Base-by-base conservation (phyloP, 2,797 vertebrate genomes). In the Galaxias olidus region DNA sequence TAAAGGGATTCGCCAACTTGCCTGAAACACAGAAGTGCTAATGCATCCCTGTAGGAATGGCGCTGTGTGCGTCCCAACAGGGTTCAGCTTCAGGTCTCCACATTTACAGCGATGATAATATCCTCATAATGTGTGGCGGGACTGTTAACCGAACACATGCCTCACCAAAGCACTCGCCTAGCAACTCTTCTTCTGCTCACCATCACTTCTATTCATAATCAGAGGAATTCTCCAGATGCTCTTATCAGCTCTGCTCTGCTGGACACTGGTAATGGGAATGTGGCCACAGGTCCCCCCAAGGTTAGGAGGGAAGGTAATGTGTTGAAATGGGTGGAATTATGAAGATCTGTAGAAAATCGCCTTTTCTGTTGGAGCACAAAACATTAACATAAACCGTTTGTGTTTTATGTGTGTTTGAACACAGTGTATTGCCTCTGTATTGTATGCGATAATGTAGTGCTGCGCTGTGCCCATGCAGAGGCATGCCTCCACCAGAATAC, bases 401-500 rank as follows among this genome's bases (percentile, higher is more conserved):
- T 56, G 59, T 66, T 30, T 30, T 6, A 56, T 62, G 44, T 56
- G 50, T 51, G 45, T 56, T 44, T 55, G 5, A 42, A 54, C 18
- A 51, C 70, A 44, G 47, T 44, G 10, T n/a, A 10, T 18, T 30
- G 52, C 19, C 42, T 45, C 11, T 53, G 43, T 66, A 65, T 73
- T 81, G 53, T 69, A 65, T 77, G 74, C 82, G 81, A 77, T 83
- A 81, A 77, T 75, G 68, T 58, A 41, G 61, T 61, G 73, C 79
- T 82, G 73, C 76, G 74, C 81, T 80, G 44, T 74, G 66, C 81
- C 82, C 77, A 14, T 59, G 5, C 13, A 60, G 59, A 50, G 66
- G 13, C 6, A 40, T 30, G 30, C 44, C 14, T 40, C 18, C 64
- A 60, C 76, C 84, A 82, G 73, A 78, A 82, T 81, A 70, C 85